Evolutionary conservation across 2,113 vertebrate species (phyloP).

Genomic region (Daubentonia madagascariensis): DNA sequence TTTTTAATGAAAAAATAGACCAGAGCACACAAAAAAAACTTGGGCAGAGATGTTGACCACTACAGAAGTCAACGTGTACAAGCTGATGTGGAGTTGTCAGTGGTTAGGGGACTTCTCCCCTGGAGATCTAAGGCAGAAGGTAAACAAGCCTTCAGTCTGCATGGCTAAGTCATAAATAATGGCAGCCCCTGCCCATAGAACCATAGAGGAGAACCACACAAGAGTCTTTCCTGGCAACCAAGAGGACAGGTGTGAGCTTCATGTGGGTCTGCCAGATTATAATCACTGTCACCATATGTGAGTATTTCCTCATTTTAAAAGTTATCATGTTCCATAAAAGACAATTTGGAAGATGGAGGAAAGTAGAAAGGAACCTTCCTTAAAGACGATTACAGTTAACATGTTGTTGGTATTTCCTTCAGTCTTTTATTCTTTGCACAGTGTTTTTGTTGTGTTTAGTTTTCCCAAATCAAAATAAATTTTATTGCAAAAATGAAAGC

Average conservation of each 20-base stretch:
- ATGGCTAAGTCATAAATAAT: neutral
- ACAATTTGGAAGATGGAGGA: neutral
- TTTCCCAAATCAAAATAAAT: neutral
- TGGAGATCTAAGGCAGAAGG: neutral
- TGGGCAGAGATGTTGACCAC: neutral
- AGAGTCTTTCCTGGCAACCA: neutral
- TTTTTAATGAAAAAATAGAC: neutral
- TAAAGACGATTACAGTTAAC: neutral
- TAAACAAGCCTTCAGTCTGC: neutral
- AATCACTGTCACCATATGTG: neutral
- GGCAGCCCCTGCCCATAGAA: neutral
- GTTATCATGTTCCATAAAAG: neutral
- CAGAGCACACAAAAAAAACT: neutral
- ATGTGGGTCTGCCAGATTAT: neutral
- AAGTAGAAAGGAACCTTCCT: neutral
- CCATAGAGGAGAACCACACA: neutral
- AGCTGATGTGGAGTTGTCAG: neutral
- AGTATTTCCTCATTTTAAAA: constrained; percentile 1
- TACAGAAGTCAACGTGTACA: neutral
- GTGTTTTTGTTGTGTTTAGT: neutral
- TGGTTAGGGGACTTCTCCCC: neutral
- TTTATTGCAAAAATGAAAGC: constrained; percentile 5
- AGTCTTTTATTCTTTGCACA: neutral
- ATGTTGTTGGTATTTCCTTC: neutral
- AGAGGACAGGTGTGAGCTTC: neutral